Base-by-base conservation (phyloP, 2,888 invertebrate species). In the Meliscaeva auricollis region DNA sequence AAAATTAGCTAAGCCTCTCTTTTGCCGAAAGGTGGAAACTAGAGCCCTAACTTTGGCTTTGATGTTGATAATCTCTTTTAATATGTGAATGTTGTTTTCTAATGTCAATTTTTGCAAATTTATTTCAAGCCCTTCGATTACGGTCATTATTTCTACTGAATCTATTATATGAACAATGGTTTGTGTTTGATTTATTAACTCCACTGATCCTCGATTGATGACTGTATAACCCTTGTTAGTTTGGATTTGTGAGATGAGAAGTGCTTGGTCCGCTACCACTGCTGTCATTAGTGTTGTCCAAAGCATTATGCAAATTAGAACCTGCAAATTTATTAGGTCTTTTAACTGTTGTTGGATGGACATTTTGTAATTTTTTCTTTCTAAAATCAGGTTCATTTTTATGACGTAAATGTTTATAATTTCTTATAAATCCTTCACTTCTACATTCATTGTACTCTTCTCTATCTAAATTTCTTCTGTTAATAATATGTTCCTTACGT, bases 401-500 rank as follows among this genome's bases (percentile, higher is more conserved):
- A 50, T 77, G 76, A 17, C 60, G 20, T 64, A 75, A 17, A 56
- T 75, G 56, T 17, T 75, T 75, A 48, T 75, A 66, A 38, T 75
- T 75, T 75, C 56, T 66, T 56, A 68, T 75, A 66, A 56, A 75
- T 13, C 56, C 66, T 56, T 54, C 44, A 15, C 22, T 54, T 30
- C 54, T 20, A 11, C 1, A 1, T 54, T 74, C 64, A 15, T 30
- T 11, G 52, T 58, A 70, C 8, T 70, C 46, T 70, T 70, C 70
- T n/a, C 58, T 48, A 11, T 11, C 15, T 15, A n/a, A 15, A 60
- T 72, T 72, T 26, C 60, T 26, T 60, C 44, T 72, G 22, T 50
- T 35, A 50, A 72, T 35, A 32, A 72, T 35, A 1, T 72, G 46
- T 72, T n/a, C n/a, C n/a, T n/a, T 46, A 44, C 5, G 13, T 44